These are phyloP conservation scores for Chaetodon trifasciatus DNA, from an alignment of 2,797 vertebrate species.

Conservation along the genomic window DNA sequence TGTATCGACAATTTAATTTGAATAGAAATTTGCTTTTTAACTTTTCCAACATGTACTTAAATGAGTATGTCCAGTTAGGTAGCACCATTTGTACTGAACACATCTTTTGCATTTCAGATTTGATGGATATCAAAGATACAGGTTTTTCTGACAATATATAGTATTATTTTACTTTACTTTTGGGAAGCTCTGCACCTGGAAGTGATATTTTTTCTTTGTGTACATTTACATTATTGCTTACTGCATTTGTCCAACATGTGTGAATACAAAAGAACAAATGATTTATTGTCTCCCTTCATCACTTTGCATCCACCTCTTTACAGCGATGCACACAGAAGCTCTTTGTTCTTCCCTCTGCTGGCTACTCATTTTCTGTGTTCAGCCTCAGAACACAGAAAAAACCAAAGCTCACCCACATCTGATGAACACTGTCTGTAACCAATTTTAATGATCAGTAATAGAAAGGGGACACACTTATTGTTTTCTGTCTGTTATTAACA, in stretches of 20 bases:
- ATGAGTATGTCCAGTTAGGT: neutral
- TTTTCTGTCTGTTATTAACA: conserved; percentile 16
- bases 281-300: neutral
- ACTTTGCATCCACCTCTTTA: neutral
- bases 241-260: neutral
- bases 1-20: conserved; percentile 43
- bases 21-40: conserved; percentile 38
- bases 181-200: neutral
- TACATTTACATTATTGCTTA: neutral
- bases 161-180: neutral
- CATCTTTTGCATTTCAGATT: neutral
- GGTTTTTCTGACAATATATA: neutral
- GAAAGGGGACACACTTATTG: conserved; percentile 25
- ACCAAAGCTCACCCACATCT: neutral
- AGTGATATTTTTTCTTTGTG: neutral
- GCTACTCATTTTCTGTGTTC: neutral
- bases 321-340: neutral
- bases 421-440: neutral
- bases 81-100: neutral
- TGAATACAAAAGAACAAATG: neutral
- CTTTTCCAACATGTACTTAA: conserved; percentile 5
- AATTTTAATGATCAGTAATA: conserved; percentile 39
- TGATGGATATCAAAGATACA: neutral
- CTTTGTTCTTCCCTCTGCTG: neutral
- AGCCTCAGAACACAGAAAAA: neutral